phyloP scores from a whole-genome alignment of 2,797 vertebrate genomes.

The Eulemur albifrons region DNA sequence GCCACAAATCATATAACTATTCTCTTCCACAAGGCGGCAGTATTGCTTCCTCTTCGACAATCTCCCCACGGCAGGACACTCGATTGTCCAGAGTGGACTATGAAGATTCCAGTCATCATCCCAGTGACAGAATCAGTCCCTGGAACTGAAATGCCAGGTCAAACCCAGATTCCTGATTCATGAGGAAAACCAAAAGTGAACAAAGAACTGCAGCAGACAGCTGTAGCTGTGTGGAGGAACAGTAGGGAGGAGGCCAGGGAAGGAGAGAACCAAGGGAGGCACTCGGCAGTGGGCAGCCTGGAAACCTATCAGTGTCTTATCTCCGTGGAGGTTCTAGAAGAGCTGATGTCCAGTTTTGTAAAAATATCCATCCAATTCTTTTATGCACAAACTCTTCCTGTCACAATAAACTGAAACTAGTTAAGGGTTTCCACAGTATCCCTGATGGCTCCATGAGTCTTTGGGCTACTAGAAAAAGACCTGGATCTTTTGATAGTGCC shows the following conservation, averaged over 20 bases:
- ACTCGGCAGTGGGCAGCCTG: not conserved
- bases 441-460: not conserved
- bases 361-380: not conserved
- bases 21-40: constrained; percentile 68
- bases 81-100: not conserved
- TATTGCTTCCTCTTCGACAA: constrained; percentile 42
- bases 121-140: not conserved
- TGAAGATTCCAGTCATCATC: not conserved
- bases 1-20: not conserved
- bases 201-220: not conserved
- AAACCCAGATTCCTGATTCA: not conserved
- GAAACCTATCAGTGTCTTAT: not conserved
- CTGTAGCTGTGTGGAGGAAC: not conserved
- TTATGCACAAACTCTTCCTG: not conserved
- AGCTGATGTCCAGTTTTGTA: not conserved
- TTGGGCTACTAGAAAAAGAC: not conserved
- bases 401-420: not conserved
- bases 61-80: not conserved
- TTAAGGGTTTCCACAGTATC: not conserved
- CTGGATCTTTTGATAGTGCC: not conserved
- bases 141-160: not conserved
- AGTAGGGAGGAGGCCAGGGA: not conserved
- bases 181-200: not conserved
- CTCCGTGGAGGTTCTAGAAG: not conserved
- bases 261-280: not conserved